A percentile compares a stretch with the other conserved stretches of the same genome.
Conservation (phyloP, 2,113 vertebrate genomes). For the Machaerirhynchus nigripectus region DNA sequence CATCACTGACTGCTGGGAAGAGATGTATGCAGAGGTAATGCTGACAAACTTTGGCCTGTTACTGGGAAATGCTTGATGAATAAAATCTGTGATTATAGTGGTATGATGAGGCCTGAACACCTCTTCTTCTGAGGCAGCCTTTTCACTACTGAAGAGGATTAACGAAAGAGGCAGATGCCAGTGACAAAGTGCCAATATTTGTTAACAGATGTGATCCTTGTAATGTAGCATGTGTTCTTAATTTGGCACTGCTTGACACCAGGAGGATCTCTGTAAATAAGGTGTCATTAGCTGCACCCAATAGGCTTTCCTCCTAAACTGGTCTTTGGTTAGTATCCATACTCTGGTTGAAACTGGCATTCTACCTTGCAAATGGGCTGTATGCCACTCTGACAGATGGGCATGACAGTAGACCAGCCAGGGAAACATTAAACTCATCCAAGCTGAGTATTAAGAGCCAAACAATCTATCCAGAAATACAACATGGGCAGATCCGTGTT, state of each 20-base stretch:
- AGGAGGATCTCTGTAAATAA: constrained; percentile 65
- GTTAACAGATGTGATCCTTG: constrained; percentile 55
- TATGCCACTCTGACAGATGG: constrained; percentile 75
- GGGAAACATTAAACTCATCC: constrained; percentile 65
- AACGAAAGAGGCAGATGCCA: constrained; percentile 56
- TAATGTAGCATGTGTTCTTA: constrained; percentile 64
- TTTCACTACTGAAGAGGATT: constrained; percentile 17
- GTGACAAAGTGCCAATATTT: constrained; percentile 52
- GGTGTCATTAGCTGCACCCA: constrained; percentile 45
- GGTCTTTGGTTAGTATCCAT: constrained; percentile 43
- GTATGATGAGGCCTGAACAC: background rate
- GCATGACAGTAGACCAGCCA: constrained; percentile 55
- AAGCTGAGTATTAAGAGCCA: constrained; percentile 51
- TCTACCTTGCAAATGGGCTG: constrained; percentile 60
- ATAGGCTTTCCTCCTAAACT: constrained; percentile 29
- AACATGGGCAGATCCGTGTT: background rate
- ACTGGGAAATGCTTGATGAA: background rate
- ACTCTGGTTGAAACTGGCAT: constrained; percentile 39
- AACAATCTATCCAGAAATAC: constrained; percentile 45
- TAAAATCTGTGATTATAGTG: background rate
- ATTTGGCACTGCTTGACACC: constrained; percentile 65
- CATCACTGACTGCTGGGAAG: background rate
- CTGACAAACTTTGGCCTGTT: background rate
- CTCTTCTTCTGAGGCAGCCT: constrained; percentile 20
- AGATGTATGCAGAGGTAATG: background rate